Evolutionary conservation across 2,797 vertebrate genomes (phyloP).

Genomic region (Miichthys miiuy): DNA sequence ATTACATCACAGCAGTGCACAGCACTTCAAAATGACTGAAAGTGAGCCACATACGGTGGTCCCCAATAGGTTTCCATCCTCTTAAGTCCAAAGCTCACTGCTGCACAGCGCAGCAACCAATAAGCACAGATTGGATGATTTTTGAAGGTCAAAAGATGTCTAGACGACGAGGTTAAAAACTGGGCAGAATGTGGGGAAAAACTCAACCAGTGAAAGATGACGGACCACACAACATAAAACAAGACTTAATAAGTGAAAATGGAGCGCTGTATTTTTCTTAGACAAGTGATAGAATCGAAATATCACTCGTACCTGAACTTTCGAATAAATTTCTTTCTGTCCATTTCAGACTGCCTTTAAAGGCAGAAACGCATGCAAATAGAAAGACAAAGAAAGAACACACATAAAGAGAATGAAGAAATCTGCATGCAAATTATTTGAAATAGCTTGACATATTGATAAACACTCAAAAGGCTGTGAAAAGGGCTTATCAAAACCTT

Average conservation of each 20-base stretch:
- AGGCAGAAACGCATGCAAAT: neutral
- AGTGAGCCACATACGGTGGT: neutral
- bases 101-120: neutral
- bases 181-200: neutral
- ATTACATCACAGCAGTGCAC: neutral
- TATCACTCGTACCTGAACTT: neutral
- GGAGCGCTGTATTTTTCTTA: neutral
- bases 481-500: conserved; percentile 46
- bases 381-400: conserved; percentile 1
- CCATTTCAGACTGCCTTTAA: neutral
- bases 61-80: neutral
- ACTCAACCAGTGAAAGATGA: neutral
- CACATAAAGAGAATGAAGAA: conserved; percentile 10
- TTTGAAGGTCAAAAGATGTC: neutral
- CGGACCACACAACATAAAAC: neutral
- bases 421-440: conserved; percentile 54
- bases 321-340: neutral
- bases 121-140: neutral
- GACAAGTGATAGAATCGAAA: neutral
- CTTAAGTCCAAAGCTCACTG: neutral
- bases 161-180: neutral
- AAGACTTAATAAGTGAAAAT: neutral
- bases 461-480: conserved; percentile 44
- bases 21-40: neutral
- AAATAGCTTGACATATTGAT: conserved; percentile 55